phyloP scores from a whole-genome alignment of 2,113 vertebrate genomes.

The Halcyon senegalensis region DNA sequence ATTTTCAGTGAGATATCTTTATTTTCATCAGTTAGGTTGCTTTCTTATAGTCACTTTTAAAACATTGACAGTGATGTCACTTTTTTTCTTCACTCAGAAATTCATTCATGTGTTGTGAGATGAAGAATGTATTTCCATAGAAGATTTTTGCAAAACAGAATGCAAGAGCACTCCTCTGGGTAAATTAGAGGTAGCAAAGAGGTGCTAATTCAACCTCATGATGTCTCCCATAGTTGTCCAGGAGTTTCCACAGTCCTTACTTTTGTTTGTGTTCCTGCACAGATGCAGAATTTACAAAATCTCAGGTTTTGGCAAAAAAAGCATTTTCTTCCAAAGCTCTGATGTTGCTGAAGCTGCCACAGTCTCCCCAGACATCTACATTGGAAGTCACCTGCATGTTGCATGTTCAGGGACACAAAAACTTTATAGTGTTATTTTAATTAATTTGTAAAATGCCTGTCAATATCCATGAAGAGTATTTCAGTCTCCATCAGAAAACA shows the following conservation, averaged over 20 bases:
- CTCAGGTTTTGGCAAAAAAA: neutral
- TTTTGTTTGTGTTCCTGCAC: neutral
- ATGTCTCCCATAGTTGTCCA: neutral
- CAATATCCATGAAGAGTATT: neutral
- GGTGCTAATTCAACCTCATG: neutral
- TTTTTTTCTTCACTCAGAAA: neutral
- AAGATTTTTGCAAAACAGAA: neutral
- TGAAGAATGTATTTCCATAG: neutral
- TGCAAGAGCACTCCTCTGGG: neutral
- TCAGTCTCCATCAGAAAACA: neutral
- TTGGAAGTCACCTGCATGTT: neutral
- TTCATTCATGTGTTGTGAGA: neutral
- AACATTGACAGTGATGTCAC: neutral
- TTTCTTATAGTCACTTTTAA: neutral
- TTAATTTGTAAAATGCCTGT: neutral
- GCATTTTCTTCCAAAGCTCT: neutral
- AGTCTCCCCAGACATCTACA: neutral
- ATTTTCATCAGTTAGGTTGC: neutral
- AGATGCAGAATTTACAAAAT: neutral
- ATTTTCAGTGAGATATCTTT: neutral
- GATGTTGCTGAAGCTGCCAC: neutral
- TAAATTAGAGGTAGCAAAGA: neutral
- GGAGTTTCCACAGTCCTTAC: neutral
- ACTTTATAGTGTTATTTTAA: neutral
- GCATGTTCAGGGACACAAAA: neutral